Evolutionary conservation across 2,888 invertebrate genomes (phyloP), one percentile per base, ranked within the genome.

Genomic region (Schizotus pectinicornis): DNA sequence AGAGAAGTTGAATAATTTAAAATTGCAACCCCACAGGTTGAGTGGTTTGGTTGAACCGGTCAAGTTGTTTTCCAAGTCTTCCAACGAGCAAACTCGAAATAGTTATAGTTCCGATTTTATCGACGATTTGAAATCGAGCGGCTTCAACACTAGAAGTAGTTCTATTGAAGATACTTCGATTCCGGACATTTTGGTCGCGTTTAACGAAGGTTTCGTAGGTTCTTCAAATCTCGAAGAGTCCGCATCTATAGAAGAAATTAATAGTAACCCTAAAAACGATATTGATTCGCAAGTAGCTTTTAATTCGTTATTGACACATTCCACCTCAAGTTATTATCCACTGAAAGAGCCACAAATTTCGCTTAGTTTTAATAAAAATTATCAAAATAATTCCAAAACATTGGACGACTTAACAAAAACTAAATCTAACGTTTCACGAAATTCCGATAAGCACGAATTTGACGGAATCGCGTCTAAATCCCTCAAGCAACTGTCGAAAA

Each of bases 1-100:
- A n/a, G 62, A 63, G 9, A 63, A 54, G 46, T 42, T 68, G 22
- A 47, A 65, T 34, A 55, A 51, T 38, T 61, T 67, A 56, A 63
- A 62, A 38, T 39, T 67, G 12, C 36, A 59, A 31, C 36, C 53
- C 7, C 13, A 22, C 9, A 55, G 13, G 3, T 9, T 1, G 33
- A 45, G 30, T 30, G 14, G 9, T 30, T 45, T 22, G 22, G 7
- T 7, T 35, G 14, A 9, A 47, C n/a, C 22, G 31, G 13, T 9
- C 5, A 22, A 22, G 5, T 22, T 22, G 5, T 22, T 22, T 22
- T 22, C 22, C 3, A 22, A 22, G 22, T 22, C 22, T 22, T 7
- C 32, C 12, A 31, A 49, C 6, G 39, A 9, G 1, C 14, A 13
- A 30, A 7, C 34, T 8, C 7, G 36, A 13, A 34, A 59, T 2